Evolutionary conservation across 2,797 vertebrate genomes (phyloP), one percentile per base, ranked within the genome.

Genomic region (Gila robusta): DNA sequence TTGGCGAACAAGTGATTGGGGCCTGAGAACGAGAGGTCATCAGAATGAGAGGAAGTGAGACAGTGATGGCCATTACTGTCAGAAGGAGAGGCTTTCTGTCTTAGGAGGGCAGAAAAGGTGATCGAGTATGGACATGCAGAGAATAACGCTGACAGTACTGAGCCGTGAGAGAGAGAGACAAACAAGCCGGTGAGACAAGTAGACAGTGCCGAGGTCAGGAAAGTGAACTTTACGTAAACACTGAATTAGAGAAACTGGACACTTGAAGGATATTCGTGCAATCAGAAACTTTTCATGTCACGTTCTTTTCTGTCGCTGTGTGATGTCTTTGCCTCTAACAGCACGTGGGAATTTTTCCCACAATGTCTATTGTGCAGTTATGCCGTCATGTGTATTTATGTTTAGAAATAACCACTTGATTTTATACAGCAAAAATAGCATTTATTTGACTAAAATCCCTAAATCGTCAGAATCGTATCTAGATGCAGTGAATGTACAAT

Each of bases 1-100:
- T 90, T 92, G 84, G 84, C 85, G 83, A 89, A 32, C 35, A 69
- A 87, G 81, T 90, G 85, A 86, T 35, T 67, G 69, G 80, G 64
- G 71, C 73, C 79, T 54, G 70, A 73, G 85, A 87, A 86, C 23
- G 49, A 79, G 88, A 52, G 84, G 86, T 89, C 91, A 89, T 86
- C 66, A 41, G 19, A 66, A 74, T 66, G 14, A 76, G 12, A 47
- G 72, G 56, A 70, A 87, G 79, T 81, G 70, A 78, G 52, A 86
- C 74, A 56, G 76, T 81, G 87, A 87, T 62, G 80, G 77, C 32
- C 37, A 16, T 69, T 79, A 28, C 71, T 77, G 77, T 79, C 78
- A 59, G 56, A 82, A 32, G n/a, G 28, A 81, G 85, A 81, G 80
- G 39, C 44, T 73, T 84, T 54, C 80, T 74, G 37, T 87, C 49